These are phyloP conservation scores for Ganaspis brasiliensis DNA, from an alignment of 2,888 invertebrate species.

Conservation along the genomic window DNA sequence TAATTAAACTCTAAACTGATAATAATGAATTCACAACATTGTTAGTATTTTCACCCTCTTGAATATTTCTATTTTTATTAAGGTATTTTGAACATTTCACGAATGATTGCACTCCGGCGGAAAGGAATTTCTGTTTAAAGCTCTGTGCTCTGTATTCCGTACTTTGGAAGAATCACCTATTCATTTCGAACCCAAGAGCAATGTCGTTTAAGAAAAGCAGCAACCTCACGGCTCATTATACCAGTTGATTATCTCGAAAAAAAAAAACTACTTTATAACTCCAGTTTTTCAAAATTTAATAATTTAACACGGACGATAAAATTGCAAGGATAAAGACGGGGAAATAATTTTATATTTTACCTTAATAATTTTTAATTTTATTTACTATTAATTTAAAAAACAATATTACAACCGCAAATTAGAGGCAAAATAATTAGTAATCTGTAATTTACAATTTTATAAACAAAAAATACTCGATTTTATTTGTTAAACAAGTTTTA, in stretches of 20 bases:
- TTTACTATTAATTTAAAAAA: too few species aligned
- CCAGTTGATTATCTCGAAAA: conserved; percentile 31
- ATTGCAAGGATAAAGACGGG: too few species aligned
- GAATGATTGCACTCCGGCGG: background rate
- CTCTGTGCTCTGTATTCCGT: background rate
- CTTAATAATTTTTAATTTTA: too few species aligned
- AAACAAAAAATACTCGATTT: too few species aligned
- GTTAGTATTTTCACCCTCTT: too few species aligned
- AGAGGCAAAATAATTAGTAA: too few species aligned
- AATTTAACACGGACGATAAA: background rate
- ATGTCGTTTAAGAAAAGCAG: background rate
- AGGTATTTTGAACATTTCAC: background rate
- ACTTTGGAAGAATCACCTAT: conserved; percentile 5
- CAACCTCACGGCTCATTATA: conserved; percentile 44
- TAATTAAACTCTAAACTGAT: too few species aligned
- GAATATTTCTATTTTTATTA: background rate
- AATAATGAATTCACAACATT: too few species aligned
- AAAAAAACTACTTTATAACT: background rate
- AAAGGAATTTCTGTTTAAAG: conserved; percentile 10
- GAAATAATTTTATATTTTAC: too few species aligned
- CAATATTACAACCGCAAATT: too few species aligned
- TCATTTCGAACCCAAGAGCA: background rate
- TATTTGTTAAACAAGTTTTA: too few species aligned
- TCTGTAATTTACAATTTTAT: too few species aligned
- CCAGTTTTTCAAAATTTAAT: background rate